Evolutionary conservation across 2,888 invertebrate species (phyloP), one percentile per base, ranked within the genome.

Genomic region (Stenotaenia linearis): DNA sequence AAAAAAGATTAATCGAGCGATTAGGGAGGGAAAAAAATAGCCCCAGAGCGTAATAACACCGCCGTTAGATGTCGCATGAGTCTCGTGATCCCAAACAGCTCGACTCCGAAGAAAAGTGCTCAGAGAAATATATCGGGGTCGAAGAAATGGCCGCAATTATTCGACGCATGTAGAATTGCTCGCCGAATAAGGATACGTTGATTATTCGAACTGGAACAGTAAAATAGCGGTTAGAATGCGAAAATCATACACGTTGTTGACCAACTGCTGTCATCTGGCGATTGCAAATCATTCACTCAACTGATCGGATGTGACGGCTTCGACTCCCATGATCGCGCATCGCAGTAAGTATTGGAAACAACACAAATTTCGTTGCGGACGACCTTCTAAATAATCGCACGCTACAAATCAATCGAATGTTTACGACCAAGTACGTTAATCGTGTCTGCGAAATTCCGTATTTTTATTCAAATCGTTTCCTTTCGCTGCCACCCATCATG

Each of bases 131-230:
- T 61, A 61, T 61, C 61, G 28, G 61, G 61, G 61, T 61, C 61
- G 28, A 61, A 61, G 61, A 61, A 61, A 61, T 61, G 61, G 61
- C 61, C 61, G 61, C 61, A 61, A 5, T 61, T 61, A 25, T 61
- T 61, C 61, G 61, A 61, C 61, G 61, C 61, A 61, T 61, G 61
- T 61, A 61, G 23, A 61, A 25, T 61, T 61, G 61, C 61, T 61
- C 61, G 23, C 25, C 61, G 61, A 23, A 61, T 25, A 23, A 15
- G 61, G 61, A 61, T 61, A 61, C 23, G 9, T 9, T 61, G 15
- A 12, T 25, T 15, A 61, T 12, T 25, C 9, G 25, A 61, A 61
- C 61, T 28, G 23, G 25, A 61, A 61, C 28, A 7, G 6, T 7
- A 7, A 45, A n/a, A 25, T 23, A 5, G 61, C 23, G 23, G 25